These are phyloP conservation scores for Istiophorus platypterus DNA, from an alignment of 2,113 vertebrate genomes.

Conservation along the genomic window DNA sequence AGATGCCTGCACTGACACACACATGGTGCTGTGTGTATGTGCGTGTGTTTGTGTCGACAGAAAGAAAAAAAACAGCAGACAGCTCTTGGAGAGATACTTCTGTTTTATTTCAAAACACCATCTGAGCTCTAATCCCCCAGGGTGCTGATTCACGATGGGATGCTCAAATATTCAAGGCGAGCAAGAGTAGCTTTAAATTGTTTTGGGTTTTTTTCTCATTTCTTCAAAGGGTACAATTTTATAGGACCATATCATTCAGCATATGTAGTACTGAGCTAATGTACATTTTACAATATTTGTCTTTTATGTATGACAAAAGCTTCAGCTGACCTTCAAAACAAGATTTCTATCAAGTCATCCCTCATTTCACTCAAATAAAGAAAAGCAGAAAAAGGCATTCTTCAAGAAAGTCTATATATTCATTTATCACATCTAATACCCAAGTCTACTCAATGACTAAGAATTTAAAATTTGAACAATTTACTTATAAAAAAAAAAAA, in stretches of 20 bases:
- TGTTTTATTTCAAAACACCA: constrained; percentile 77
- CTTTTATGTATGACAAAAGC: not conserved
- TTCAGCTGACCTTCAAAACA: not conserved
- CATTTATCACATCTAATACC: constrained; percentile 84
- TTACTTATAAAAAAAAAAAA: constrained; percentile 70
- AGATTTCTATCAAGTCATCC: not conserved
- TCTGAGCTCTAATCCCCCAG: constrained; percentile 72
- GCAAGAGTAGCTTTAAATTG: constrained; percentile 1
- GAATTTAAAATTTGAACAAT: constrained; percentile 83
- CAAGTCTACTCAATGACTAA: constrained; percentile 76
- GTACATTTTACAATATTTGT: not conserved
- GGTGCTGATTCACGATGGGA: constrained; percentile 59
- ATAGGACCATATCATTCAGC: not conserved
- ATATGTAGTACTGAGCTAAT: not conserved
- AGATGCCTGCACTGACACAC: constrained; percentile 75
- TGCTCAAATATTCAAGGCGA: constrained; percentile 26
- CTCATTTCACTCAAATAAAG: constrained; percentile 26
- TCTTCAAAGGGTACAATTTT: not conserved
- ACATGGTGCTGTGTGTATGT: constrained; percentile 62
- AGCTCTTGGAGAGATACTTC: constrained; percentile 62
- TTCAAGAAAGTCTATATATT: constrained; percentile 72
- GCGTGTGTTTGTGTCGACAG: not conserved
- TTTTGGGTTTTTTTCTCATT: too few relatives aligned
- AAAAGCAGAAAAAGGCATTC: not conserved
- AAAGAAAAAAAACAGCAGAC: constrained; percentile 36